phyloP scores from a whole-genome alignment of 2,113 vertebrate species.

The Oxygymnocypris stewartii region DNA sequence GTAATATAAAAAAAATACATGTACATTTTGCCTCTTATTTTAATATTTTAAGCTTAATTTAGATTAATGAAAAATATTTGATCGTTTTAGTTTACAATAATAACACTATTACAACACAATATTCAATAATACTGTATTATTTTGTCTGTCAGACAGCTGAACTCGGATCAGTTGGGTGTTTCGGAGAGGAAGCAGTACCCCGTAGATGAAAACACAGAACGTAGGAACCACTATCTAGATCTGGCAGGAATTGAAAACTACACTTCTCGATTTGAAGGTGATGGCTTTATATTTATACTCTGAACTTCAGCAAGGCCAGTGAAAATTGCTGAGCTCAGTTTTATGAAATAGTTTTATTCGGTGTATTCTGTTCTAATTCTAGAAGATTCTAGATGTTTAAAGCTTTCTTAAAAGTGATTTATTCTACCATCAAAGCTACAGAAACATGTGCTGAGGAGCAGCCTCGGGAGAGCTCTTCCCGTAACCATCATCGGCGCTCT shows the following conservation, averaged over 20 bases:
- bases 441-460: constrained; percentile 46
- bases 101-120: background rate
- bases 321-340: background rate
- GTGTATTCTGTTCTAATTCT: background rate
- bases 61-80: background rate
- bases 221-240: constrained; percentile 95
- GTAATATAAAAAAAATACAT: too few relatives aligned
- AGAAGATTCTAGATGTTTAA: background rate
- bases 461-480: background rate
- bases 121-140: background rate
- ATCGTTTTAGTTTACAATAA: background rate
- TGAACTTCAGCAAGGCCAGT: background rate
- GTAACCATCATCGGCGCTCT: constrained; percentile 48
- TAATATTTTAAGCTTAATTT: background rate
- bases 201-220: constrained; percentile 90
- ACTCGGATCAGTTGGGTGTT: constrained; percentile 10
- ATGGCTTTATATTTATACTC: constrained; percentile 63
- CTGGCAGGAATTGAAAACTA: constrained; percentile 93
- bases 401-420: background rate
- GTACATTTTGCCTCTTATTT: background rate
- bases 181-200: constrained; percentile 71
- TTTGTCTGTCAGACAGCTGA: constrained; percentile 35
- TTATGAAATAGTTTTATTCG: background rate
- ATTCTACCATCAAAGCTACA: constrained; percentile 28
- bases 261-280: constrained; percentile 85